Evolutionary conservation across 2,797 vertebrate genomes (phyloP), one percentile per base, ranked within the genome.

Genomic region (Cyclura pinguis): DNA sequence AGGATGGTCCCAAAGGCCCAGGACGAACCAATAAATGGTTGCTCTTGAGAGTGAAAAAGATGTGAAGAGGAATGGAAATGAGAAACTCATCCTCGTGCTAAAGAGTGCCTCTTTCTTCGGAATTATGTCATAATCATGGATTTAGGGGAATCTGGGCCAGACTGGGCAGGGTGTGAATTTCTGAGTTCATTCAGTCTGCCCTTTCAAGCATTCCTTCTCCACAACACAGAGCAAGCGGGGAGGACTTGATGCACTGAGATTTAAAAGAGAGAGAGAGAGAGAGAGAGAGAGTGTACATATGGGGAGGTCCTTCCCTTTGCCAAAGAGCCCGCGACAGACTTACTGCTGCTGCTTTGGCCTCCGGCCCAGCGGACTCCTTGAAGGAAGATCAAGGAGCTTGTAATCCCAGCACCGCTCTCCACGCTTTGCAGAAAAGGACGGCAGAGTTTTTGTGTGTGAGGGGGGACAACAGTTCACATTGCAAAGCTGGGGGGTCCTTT

Each of bases 91-190:
- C 95, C 95, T 95, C 64, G 69, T 92, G 88, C 82, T 91, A 89
- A 96, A 91, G 94, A 95, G 95, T 92, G 93, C 74, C 6, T 92
- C 92, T 95, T 87, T 95, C 95, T 93, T 88, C 93, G 93, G 95
- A 94, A 42, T 42, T 42, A 95, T 93, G 94, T 88, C 92, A 94
- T 91, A 93, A 96, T 96, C 95, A 94, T 94, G 95, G 95, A 94
- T 96, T 94, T 94, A 94, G 94, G 90, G 80, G 95, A 94, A 94
- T 94, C 93, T 67, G 1, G 87, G 94, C 84, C 90, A 92, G 18
- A 90, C 94, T 96, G 42, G 94, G 91, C 38, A 81, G 94, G 92
- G 93, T 95, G 96, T 95, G 95, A 94, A 96, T 96, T 94, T 94
- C 94, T 93, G 91, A 87, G 93, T 92, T 94, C 92, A 94, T 94